phyloP scores from a whole-genome alignment of 2,888 invertebrate species.

The Xanthia icteritia region DNA sequence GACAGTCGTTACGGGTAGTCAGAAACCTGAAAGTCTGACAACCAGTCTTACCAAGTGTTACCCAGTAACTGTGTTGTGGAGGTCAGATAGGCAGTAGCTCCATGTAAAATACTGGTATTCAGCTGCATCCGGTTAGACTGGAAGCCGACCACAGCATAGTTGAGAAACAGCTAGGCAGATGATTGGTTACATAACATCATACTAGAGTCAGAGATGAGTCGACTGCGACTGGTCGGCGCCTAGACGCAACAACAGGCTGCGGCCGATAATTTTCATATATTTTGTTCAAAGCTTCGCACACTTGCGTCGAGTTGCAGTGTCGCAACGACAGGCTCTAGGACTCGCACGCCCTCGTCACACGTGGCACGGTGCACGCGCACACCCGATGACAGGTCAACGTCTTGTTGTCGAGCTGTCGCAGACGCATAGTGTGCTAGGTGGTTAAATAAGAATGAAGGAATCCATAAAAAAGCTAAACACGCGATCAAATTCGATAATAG shows the following conservation, averaged over 20 bases:
- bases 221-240: too few species aligned
- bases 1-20: too few species aligned
- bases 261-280: background rate
- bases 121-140: too few species aligned
- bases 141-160: too few species aligned
- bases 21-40: too few species aligned
- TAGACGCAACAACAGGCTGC: too few species aligned
- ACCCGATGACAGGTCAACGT: background rate
- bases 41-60: too few species aligned
- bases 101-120: too few species aligned
- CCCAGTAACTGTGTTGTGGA: too few species aligned
- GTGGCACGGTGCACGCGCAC: background rate
- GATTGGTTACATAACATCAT: constrained; percentile 3
- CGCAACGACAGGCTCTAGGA: background rate
- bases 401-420: background rate
- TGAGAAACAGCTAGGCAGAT: too few species aligned
- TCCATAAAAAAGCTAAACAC: constrained; percentile 1
- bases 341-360: too few species aligned
- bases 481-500: constrained; percentile 12
- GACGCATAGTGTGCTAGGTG: background rate
- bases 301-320: background rate
- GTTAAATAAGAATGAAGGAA: constrained; percentile 2
- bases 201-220: background rate
- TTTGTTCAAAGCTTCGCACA: background rate
- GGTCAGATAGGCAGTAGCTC: too few species aligned